A percentile compares a stretch with the other conserved stretches of the same genome.
phyloP scores from a whole-genome alignment of 1,140 invertebrate genomes.

The Heliothis subflexa region DNA sequence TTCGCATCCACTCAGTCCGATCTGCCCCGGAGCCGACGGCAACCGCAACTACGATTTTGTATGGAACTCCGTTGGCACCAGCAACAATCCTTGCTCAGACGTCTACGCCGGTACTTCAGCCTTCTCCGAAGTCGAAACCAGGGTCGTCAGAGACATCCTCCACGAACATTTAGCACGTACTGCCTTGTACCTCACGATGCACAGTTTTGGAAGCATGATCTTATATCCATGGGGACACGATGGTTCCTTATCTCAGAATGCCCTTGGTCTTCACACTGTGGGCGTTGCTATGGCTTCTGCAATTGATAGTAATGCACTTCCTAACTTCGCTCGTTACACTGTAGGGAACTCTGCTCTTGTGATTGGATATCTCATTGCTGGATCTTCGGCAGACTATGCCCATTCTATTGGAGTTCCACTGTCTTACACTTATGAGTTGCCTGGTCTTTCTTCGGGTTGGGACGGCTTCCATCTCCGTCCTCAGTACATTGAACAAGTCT shows the following conservation, averaged over 20 bases:
- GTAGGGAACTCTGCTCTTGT: conserved; percentile 61
- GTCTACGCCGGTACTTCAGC: conserved; percentile 88
- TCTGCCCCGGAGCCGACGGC: conserved; percentile 84
- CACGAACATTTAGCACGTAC: conserved; percentile 77
- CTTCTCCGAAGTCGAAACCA: conserved; percentile 91
- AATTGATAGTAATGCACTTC: conserved; percentile 59
- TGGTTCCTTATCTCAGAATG: conserved; percentile 65
- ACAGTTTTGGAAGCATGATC: conserved; percentile 87
- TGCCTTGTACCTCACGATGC: conserved; percentile 88
- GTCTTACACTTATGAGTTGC: conserved; percentile 89
- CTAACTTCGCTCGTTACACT: conserved; percentile 56
- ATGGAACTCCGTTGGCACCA: conserved; percentile 89
- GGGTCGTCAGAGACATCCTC: conserved; percentile 86
- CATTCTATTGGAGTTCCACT: conserved; percentile 88
- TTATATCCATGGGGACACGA: conserved; percentile 89
- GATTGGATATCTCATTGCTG: conserved; percentile 81
- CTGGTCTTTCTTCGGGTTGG: conserved; percentile 78
- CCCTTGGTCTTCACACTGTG: conserved; percentile 69
- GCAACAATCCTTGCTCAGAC: conserved; percentile 88
- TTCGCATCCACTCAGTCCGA: conserved; percentile 7
- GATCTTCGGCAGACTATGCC: conserved; percentile 90
- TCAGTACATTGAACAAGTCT: conserved; percentile 83
- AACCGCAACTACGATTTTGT: conserved; percentile 87
- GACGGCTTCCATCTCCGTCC: conserved; percentile 88
- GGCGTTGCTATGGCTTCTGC: conserved; percentile 76